A percentile compares a stretch with the other conserved stretches of the same genome.
Conservation (phyloP, 1,140 invertebrate genomes). For the Leucophenga varia region DNA sequence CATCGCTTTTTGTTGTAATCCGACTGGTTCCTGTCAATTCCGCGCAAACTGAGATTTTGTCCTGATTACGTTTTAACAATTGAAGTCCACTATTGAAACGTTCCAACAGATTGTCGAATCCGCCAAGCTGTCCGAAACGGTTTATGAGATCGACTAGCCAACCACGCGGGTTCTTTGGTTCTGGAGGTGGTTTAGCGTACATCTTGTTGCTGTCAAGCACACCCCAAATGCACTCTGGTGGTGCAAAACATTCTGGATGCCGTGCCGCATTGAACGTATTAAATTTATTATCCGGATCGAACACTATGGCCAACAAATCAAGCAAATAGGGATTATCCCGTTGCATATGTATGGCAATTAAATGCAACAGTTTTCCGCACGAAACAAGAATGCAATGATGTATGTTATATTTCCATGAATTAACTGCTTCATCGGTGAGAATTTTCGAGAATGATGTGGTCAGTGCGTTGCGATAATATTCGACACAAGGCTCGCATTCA, state of each 20-base stretch:
- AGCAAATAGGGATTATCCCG: constrained; percentile 93
- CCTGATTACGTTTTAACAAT: constrained; percentile 56
- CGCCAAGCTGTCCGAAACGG: constrained; percentile 84
- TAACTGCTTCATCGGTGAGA: constrained; percentile 96
- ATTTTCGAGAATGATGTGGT: constrained; percentile 97
- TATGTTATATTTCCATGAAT: constrained; percentile 96
- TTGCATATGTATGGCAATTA: constrained; percentile 86
- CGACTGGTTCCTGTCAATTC: constrained; percentile 24
- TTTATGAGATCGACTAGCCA: constrained; percentile 97
- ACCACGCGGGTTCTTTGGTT: constrained; percentile 76
- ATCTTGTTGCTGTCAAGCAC: constrained; percentile 58
- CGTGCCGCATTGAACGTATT: constrained; percentile 88
- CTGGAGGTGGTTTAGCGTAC: constrained; percentile 77
- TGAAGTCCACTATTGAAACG: constrained; percentile 70
- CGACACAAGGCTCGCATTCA: constrained; percentile 86
- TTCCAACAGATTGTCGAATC: constrained; percentile 85
- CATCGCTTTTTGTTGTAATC: too few relatives aligned
- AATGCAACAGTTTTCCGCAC: constrained; percentile 86
- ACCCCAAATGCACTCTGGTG: constrained; percentile 58
- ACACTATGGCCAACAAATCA: constrained; percentile 89
- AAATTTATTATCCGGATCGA: constrained; percentile 94
- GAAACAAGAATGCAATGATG: constrained; percentile 94
- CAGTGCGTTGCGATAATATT: constrained; percentile 93
- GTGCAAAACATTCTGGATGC: constrained; percentile 73
- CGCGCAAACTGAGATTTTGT: constrained; percentile 34